These are phyloP conservation scores for Glossophaga mutica DNA, from an alignment of 2,797 vertebrate genomes.

Conservation along the genomic window DNA sequence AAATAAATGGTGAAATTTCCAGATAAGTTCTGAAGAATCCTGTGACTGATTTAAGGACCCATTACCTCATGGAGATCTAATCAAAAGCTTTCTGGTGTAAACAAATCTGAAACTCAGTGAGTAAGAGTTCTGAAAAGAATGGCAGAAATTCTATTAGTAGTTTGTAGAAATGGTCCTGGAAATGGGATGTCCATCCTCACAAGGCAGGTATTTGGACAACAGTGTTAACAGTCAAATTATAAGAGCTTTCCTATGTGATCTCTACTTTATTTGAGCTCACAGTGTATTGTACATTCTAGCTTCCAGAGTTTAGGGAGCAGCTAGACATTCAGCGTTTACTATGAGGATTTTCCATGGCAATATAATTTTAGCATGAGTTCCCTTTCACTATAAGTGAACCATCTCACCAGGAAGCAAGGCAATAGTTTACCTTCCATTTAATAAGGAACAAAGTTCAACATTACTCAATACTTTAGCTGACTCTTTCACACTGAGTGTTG, in stretches of 20 bases:
- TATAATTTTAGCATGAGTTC: not conserved
- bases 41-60: slow-evolving; percentile 42
- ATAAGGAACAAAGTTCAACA: slow-evolving; percentile 36
- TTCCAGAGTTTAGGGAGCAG: not conserved
- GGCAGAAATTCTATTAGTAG: slow-evolving; percentile 62
- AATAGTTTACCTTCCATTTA: slow-evolving; percentile 33
- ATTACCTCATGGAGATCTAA: slow-evolving; percentile 64
- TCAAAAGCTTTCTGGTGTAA: slow-evolving; percentile 61
- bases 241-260: not conserved
- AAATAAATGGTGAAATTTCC: not conserved
- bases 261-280: not conserved
- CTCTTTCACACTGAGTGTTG: not conserved
- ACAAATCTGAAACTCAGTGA: slow-evolving; percentile 24
- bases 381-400: slow-evolving; percentile 12
- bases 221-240: not conserved
- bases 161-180: slow-evolving; percentile 50
- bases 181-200: slow-evolving; percentile 29
- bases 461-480: not conserved
- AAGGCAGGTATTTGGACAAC: not conserved
- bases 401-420: slow-evolving; percentile 13
- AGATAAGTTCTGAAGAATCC: slow-evolving; percentile 52
- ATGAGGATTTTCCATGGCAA: not conserved
- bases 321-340: not conserved
- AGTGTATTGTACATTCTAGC: not conserved
- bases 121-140: slow-evolving; percentile 67